Base-by-base conservation (phyloP, 2,113 vertebrate genomes). In the Guaruba guarouba region DNA sequence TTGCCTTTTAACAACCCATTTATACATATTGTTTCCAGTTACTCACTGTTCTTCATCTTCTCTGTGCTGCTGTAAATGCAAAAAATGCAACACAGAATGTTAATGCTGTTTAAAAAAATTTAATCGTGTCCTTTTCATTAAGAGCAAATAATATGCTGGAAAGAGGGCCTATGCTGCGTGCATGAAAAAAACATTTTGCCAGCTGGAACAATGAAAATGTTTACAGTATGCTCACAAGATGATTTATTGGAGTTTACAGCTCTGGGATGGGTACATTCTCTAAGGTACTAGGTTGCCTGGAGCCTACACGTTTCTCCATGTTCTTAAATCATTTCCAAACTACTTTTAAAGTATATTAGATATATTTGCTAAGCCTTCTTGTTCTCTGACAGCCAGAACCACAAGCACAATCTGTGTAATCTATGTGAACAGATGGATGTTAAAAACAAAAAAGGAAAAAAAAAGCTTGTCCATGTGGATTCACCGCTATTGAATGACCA, bases 211-310 rank as follows among this genome's bases (percentile, higher is more conserved):
- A 13, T 82, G 92, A 68, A 86, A 97, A 82, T 95, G 70, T 97
- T 97, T 96, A 94, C 88, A 96, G 87, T 74, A 44, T 88, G 37
- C 90, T 95, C 86, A 93, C 95, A 88, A 76, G 48, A 86, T 91
- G 94, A 97, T 97, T 96, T 96, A 97, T 96, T 95, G 93, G 83
- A 91, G 52, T 95, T 94, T 94, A 95, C 95, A 96, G 92, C 88
- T 92, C 74, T 89, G 94, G 59, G 91, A 83, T 80, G 86, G 70
- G 75, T 89, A 90, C 62, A 59, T 82, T 94, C 95, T 96, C 93
- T 59, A 94, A 94, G 92, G 92, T 86, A 96, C 79, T 93, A 84
- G 64, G 92, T 92, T 88, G 93, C 95, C 96, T 90, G 84, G 51
- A 97, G 95, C 94, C 57, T 92, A 96, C 84, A 95, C 63, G 86